Evolutionary conservation across 30 jellyfish, hydroid and myxozoan species (phyloP).

Genomic region (Euphysa ruthae): DNA sequence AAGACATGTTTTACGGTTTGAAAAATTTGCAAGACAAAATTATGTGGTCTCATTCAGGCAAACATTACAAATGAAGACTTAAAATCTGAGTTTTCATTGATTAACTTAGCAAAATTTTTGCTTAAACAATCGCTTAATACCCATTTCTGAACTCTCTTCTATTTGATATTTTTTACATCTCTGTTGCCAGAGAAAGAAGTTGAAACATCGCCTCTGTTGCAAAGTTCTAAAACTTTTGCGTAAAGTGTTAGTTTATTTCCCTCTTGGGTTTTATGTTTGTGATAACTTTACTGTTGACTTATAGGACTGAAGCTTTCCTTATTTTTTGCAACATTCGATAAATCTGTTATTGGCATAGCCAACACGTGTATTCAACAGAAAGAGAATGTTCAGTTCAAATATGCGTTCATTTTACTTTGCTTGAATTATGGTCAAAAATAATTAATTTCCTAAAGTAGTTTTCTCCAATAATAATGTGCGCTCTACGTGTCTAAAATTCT

Average conservation of each 20-base stretch:
- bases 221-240: not conserved
- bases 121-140: too few species aligned
- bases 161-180: not conserved
- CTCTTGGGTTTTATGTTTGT: not conserved
- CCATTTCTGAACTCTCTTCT: not conserved
- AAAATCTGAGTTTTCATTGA: too few species aligned
- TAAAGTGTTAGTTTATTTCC: not conserved
- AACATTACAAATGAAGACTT: too few species aligned
- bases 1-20: not conserved
- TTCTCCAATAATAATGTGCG: too few species aligned
- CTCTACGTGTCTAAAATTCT: too few species aligned
- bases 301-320: not conserved
- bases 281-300: not conserved
- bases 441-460: too few species aligned
- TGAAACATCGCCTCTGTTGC: not conserved
- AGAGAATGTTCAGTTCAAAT: not conserved
- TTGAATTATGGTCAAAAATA: too few species aligned
- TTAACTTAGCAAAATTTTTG: too few species aligned
- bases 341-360: not conserved
- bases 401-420: too few species aligned
- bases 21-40: not conserved
- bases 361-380: not conserved
- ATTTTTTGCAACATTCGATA: not conserved
- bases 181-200: constrained; percentile 1
- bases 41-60: not conserved